Evolutionary conservation across 2,797 vertebrate species (phyloP), one percentile per base, ranked within the genome.

Genomic region (Lepilemur septentrionalis): DNA sequence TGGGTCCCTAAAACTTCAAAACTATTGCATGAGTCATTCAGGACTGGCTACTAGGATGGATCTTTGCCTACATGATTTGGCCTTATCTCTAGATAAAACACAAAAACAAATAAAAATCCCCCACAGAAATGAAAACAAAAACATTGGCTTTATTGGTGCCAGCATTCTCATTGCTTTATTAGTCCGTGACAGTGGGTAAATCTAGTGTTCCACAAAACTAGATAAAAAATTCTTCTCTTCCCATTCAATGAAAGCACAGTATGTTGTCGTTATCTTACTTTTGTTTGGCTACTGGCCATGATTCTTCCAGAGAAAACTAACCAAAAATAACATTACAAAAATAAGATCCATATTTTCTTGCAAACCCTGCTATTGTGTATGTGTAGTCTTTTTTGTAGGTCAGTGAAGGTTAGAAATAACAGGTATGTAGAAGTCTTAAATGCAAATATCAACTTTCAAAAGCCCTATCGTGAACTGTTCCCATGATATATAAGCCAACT

Each of bases 391-490:
- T 89, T 55, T 89, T 76, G 50, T 15, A 94, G 28, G 69, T 93
- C 41, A 90, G 23, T 23, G 2, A 80, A 87, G 15, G 72, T 88
- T 90, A 94, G 70, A 97, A 81, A 90, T 83, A 96, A 91, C 28
- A 87, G 32, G 61, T 73, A 22, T 92, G 14, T 50, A 89, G 41
- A 81, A 86, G 13, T 22, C 52, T 94, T 92, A 79, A 88, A 91
- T 96, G 82, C 25, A 96, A 96, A 96, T 90, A 94, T 14, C 22
- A 94, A 85, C 9, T 93, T 94, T 70, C 52, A 73, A 97, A 96
- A 87, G 14, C 22, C 35, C 38, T 94, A 38, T 0, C 38, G 52
- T 95, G 72, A 81, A 83, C 13, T 89, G 35, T 94, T 81, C 55
- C 30, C 46, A 46, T 91, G 72, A 93, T 72, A 89, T 43, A 83